A percentile compares a stretch with the other conserved stretches of the same genome.
Conservation (phyloP, 2,888 invertebrate genomes). For the Helicoverpa assulta region DNA sequence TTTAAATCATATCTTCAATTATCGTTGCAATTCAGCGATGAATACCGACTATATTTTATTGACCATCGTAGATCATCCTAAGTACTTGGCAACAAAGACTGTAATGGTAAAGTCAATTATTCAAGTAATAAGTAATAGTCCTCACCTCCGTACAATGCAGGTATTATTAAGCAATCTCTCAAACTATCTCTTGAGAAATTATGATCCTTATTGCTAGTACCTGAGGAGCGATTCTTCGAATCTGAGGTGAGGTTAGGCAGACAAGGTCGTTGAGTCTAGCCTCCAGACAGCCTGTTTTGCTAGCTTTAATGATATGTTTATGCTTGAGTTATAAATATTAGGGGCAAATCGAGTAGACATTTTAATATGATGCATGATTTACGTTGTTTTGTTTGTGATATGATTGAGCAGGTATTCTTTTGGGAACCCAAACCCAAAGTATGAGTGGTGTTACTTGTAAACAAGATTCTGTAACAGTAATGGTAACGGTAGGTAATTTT, state of each 20-base stretch:
- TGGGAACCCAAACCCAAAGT: conserved; percentile 38
- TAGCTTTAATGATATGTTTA: conserved; percentile 47
- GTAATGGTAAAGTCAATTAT: conserved; percentile 51
- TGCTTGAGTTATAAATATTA: conserved; percentile 40
- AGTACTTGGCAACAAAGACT: conserved; percentile 30
- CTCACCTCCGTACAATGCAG: conserved; percentile 41
- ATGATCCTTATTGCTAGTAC: conserved; percentile 46
- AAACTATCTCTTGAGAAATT: conserved; percentile 25
- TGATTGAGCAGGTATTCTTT: conserved; percentile 39
- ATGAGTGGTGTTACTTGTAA: conserved; percentile 42
- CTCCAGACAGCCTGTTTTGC: conserved; percentile 49
- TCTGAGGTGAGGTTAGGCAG: conserved; percentile 31
- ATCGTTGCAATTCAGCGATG: conserved; percentile 17
- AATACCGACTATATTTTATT: conserved; percentile 20
- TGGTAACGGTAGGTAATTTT: conserved; percentile 72
- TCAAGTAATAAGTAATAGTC: conserved; percentile 51
- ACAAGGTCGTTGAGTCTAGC: conserved; percentile 58
- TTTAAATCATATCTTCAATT: conserved; percentile 34
- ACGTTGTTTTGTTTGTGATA: not conserved
- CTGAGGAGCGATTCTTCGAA: conserved; percentile 29
- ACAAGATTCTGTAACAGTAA: conserved; percentile 72
- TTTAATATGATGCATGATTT: conserved; percentile 12
- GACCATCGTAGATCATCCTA: conserved; percentile 35
- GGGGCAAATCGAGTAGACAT: conserved; percentile 1
- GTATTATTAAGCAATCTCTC: conserved; percentile 53